Conservation (phyloP, 1,140 invertebrate genomes). For the Apis cerana region DNA sequence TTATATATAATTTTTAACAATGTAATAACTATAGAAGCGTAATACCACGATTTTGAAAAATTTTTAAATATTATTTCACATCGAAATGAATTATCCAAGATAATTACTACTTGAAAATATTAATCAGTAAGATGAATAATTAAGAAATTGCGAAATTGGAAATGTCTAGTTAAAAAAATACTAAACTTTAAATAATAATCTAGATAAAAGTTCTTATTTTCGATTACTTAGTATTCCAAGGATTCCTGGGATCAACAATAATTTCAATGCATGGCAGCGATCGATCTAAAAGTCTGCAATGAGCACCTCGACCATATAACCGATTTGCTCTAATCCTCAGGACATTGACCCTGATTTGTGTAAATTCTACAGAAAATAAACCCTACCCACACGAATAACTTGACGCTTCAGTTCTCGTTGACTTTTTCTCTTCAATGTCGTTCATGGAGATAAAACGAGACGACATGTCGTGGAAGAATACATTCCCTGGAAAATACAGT, state of each 20-base stretch:
- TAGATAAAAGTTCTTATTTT: background rate
- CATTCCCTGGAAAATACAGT: background rate
- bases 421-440: background rate
- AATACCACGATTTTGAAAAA: no score
- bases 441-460: background rate
- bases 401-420: background rate
- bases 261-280: conserved; percentile 19
- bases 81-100: no score
- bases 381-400: conserved; percentile 1
- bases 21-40: no score
- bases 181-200: no score
- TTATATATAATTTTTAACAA: no score
- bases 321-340: background rate
- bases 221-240: background rate
- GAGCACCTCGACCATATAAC: background rate
- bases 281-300: background rate
- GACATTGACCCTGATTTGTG: conserved; percentile 18
- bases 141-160: background rate
- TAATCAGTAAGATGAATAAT: background rate
- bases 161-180: background rate
- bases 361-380: conserved; percentile 27
- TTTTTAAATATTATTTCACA: no score
- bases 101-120: background rate
- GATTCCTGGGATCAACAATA: background rate
- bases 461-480: background rate